Evolutionary conservation across 1,140 invertebrate species (phyloP), one percentile per base, ranked within the genome.

Genomic region (Geopemphigus sp.): DNA sequence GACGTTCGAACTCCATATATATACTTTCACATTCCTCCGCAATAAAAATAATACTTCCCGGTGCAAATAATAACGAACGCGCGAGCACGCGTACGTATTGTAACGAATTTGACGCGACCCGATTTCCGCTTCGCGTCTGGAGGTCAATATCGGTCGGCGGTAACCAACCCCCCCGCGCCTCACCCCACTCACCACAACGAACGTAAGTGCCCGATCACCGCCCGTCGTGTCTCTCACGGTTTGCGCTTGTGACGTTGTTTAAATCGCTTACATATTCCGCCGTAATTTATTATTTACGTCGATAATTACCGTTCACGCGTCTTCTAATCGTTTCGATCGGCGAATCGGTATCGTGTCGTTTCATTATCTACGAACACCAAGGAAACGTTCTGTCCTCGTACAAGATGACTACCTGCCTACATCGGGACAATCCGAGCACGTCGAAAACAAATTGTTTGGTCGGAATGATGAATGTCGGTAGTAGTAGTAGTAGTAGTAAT

Each of bases 21-120:
- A n/a, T 24, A 39, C 73, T 76, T 76, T 76, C 73, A 76, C 73
- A 76, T 76, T 76, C 73, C 56, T 76, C 22, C 19, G 3, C 26
- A 19, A n/a, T 10, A 14, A 54, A 29, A 4, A 39, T 8, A 39
- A 56, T 24, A 76, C 73, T 76, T 76, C 73, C 73, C 29, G 53
- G 53, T 57, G 19, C 11, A 24, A 76, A 74, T 14, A 29, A 39
- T 39, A 39, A 39, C 32, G 32, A 39, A 39, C 32, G 32, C 32
- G n/a, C n/a, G n/a, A n/a, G n/a, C n/a, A n/a, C 32, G 32, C 32
- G 8, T 39, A 8, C 32, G n/a, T 17, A 47, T 59, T 26, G n/a
- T n/a, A 59, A 39, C 73, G 59, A 59, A 76, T 76, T 76, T 68
- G 39, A 29, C 54, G 15, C 54, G 15, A 57, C 32, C 0, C 39